Conservation (phyloP, 1,140 invertebrate species). For the Trichonephila inaurata region DNA sequence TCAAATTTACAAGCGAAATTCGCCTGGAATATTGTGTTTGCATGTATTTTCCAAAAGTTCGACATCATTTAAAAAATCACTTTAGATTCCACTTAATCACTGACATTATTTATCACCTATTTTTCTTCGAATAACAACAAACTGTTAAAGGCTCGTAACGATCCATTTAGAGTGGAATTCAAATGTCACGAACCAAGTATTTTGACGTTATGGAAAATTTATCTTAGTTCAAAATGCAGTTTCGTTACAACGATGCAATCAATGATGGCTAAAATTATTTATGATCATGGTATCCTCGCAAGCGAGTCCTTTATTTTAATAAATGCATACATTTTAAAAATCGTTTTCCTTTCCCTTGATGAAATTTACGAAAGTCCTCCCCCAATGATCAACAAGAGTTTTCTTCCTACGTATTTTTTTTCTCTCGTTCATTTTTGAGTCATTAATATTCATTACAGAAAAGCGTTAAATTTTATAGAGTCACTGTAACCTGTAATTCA, state of each 20-base stretch:
- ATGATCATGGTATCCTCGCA: slow-evolving; percentile 20
- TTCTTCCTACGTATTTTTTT: slow-evolving; percentile 19
- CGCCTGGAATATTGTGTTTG: neutral
- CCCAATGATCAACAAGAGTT: slow-evolving; percentile 4
- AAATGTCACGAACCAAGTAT: neutral
- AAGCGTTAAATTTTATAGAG: slow-evolving; percentile 69
- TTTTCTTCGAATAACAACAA: neutral
- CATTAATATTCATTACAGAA: slow-evolving; percentile 70
- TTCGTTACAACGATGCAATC: neutral
- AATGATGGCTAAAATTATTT: slow-evolving; percentile 44
- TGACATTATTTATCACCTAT: neutral
- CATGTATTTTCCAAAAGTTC: neutral
- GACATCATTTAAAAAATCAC: neutral
- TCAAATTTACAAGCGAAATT: neutral
- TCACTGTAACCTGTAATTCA: slow-evolving; percentile 44
- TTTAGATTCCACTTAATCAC: neutral
- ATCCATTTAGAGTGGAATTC: slow-evolving; percentile 31
- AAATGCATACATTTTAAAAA: slow-evolving; percentile 67
- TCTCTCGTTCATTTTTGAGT: neutral
- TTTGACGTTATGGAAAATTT: slow-evolving; percentile 66
- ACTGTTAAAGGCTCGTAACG: slow-evolving; percentile 12
- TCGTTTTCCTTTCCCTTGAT: slow-evolving; percentile 25
- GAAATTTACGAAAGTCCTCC: neutral
- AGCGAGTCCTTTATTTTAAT: slow-evolving; percentile 50
- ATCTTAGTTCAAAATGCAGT: slow-evolving; percentile 43